phyloP scores from a whole-genome alignment of 1,140 invertebrate species.

The Magallana angulata region DNA sequence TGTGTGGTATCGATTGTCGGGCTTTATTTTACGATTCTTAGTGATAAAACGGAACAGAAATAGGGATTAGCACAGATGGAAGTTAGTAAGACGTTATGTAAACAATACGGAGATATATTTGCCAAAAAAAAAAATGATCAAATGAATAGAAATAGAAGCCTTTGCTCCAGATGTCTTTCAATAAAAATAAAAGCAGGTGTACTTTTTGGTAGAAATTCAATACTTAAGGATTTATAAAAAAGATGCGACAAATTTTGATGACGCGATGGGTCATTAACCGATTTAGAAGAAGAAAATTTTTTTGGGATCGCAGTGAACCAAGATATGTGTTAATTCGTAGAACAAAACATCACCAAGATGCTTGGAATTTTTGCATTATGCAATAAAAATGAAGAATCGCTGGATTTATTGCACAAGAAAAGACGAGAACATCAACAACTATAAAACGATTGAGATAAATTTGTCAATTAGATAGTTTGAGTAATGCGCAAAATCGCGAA shows the following conservation, averaged over 20 bases:
- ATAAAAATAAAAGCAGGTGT: not conserved
- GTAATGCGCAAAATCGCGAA: not conserved
- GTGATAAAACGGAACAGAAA: not conserved
- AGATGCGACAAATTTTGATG: not conserved
- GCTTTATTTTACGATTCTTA: not conserved
- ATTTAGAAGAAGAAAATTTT: not conserved
- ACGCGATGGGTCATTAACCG: not conserved
- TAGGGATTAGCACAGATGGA: not conserved
- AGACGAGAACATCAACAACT: not conserved
- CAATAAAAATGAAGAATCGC: not conserved
- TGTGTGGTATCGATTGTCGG: not conserved
- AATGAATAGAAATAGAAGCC: not conserved
- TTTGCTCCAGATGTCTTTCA: not conserved
- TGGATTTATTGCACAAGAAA: not conserved
- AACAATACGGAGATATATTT: not conserved
- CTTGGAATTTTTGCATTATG: not conserved
- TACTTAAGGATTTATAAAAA: not conserved
- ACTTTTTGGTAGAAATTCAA: not conserved
- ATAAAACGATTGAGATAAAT: not conserved
- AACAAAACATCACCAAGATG: not conserved
- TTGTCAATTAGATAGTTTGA: not conserved
- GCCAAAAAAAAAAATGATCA: not conserved
- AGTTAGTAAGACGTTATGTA: not conserved
- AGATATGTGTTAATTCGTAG: not conserved
- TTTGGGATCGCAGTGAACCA: not conserved